These are phyloP conservation scores for Macrosteles quadrilineatus DNA, from an alignment of 1,140 invertebrate species.

Conservation along the genomic window DNA sequence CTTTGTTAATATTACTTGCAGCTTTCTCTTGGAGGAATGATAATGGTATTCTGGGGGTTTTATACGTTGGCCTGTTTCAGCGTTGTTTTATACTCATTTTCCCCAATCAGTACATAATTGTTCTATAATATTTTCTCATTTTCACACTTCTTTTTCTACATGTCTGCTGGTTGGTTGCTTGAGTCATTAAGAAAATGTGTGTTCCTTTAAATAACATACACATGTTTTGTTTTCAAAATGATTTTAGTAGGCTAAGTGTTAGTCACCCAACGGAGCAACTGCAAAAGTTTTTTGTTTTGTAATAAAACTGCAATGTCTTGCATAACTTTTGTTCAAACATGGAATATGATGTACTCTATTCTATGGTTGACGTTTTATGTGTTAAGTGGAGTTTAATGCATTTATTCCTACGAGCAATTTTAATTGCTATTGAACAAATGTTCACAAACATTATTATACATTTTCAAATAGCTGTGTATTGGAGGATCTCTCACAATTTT, in stretches of 20 bases:
- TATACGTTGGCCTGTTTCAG: slow-evolving; percentile 18
- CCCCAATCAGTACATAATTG: slow-evolving; percentile 9
- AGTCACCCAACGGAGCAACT: too few species aligned
- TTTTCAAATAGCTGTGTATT: too few species aligned
- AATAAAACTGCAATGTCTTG: too few species aligned
- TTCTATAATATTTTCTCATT: slow-evolving; percentile 2
- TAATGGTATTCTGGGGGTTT: slow-evolving; percentile 25
- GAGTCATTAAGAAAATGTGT: slow-evolving; percentile 11
- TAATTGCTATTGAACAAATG: too few species aligned
- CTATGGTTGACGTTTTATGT: too few species aligned
- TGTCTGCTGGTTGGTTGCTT: slow-evolving; percentile 25
- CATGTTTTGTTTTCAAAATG: slow-evolving; percentile 1
- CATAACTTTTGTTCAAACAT: too few species aligned
- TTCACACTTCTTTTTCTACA: slow-evolving; percentile 24
- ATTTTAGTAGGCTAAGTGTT: not conserved
- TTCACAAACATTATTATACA: too few species aligned
- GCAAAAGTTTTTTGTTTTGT: too few species aligned
- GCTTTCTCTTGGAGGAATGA: slow-evolving; percentile 15
- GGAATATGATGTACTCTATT: too few species aligned
- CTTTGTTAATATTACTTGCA: slow-evolving; percentile 19
- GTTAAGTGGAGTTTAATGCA: too few species aligned
- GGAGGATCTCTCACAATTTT: too few species aligned
- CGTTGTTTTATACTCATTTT: slow-evolving; percentile 19
- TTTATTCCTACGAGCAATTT: too few species aligned
- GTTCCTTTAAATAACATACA: slow-evolving; percentile 11